Percentiles rank a stretch among this genome's conserved stretches.
phyloP scores from a whole-genome alignment of 53 echinoderm and acorn worm genomes.

The Antedon mediterranea region DNA sequence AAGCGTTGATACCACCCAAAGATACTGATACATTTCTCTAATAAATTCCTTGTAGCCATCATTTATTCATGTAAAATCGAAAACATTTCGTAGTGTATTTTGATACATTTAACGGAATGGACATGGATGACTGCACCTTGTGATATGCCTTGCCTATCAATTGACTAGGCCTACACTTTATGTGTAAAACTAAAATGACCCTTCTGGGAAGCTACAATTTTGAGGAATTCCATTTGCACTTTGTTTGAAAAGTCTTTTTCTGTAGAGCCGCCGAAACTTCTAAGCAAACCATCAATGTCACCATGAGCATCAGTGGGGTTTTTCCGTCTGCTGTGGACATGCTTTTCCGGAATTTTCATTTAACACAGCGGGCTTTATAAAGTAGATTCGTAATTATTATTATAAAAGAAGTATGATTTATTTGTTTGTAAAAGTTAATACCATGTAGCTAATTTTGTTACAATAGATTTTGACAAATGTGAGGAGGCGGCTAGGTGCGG shows the following conservation, averaged over 20 bases:
- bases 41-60: background rate
- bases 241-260: background rate
- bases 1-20: conserved; percentile 18
- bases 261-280: background rate
- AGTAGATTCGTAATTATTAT: background rate
- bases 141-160: background rate
- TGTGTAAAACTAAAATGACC: background rate
- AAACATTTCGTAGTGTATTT: conserved; percentile 2
- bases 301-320: background rate
- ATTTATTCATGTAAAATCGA: background rate
- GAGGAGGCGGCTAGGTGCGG: too few relatives aligned
- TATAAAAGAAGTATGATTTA: too few relatives aligned
- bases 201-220: background rate
- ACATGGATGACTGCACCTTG: background rate
- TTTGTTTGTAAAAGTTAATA: too few relatives aligned
- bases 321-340: background rate
- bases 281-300: background rate
- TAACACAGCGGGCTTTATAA: background rate
- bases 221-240: background rate
- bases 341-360: background rate
- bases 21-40: conserved; percentile 5
- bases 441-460: too few relatives aligned
- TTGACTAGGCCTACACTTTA: background rate
- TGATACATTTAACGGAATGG: background rate
- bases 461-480: too few relatives aligned